A percentile compares a stretch with the other conserved stretches of the same genome.
Evolutionary conservation across 2,888 invertebrate species (phyloP).

Genomic region (Melanophora roralis): DNA sequence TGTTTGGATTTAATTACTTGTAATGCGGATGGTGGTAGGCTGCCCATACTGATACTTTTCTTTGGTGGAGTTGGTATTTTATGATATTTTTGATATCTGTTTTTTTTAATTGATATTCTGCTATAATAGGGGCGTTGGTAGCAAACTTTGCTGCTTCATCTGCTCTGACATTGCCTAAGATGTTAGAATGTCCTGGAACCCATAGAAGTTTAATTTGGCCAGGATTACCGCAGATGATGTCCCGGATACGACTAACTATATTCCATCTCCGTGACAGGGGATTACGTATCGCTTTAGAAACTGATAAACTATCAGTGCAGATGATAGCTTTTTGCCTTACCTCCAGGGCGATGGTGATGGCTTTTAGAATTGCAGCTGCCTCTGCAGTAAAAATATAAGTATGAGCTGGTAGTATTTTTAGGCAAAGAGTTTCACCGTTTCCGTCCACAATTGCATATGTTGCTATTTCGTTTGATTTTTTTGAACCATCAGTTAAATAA

Average conservation of each 20-base stretch:
- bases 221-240: no score
- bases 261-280: neutral
- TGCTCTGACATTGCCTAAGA: no score
- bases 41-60: no score
- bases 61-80: no score
- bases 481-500: conserved; percentile 17
- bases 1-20: neutral
- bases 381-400: neutral
- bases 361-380: neutral
- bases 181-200: no score
- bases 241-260: neutral
- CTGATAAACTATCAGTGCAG: no score
- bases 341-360: neutral
- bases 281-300: no score
- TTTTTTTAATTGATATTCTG: neutral
- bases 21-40: conserved; percentile 2
- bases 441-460: no score
- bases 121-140: no score
- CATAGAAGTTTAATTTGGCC: no score
- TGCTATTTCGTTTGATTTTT: neutral
- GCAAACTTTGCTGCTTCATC: no score
- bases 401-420: conserved; percentile 6
- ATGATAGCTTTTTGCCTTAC: neutral
- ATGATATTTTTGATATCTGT: neutral
- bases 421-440: neutral